Base-by-base conservation (phyloP, 92 coral and sea anemone genomes). In the Blastomussa wellsi region DNA sequence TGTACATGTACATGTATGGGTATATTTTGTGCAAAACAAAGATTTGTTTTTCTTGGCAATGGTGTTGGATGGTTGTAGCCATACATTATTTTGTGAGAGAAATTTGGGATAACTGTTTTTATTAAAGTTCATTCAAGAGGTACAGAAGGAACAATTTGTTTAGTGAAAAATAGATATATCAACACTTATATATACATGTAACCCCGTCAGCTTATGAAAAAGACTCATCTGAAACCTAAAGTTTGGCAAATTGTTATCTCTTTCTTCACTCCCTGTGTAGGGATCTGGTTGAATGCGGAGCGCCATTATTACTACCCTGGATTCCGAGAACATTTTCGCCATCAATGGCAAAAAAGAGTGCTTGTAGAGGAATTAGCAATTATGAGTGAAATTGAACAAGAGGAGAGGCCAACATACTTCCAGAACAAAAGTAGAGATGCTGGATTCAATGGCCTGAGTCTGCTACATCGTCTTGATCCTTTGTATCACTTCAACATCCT, bases 271-370 rank as follows among this genome's bases (percentile, higher is more conserved):
- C 17, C 39, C 29, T 49, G n/a, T 49, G 75, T 79, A 91, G 91
- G 91, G 71, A 74, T 72, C 75, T 88, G 91, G 89, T 79, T 84
- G 72, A 62, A 84, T 79, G 91, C 68, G 55, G 83, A 88, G 53
- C 86, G 87, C 79, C 94, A 91, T 81, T 83, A 88, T 74, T 91
- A 91, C 82, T 91, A 91, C 86, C 91, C 89, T 57, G 93, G 93
- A 38, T 87, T 91, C 74, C 86, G 89, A 75, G 81, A 88, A 82
- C 84, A 80, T 66, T 88, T 79, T 81, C 90, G 91, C 49, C 69
- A 87, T 68, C 90, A 77, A 35, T 74, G 84, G 86, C 80, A 44
- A 67, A 84, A 79, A 84, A 91, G 91, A 74, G 79, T 64, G 37
- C 91, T 91, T 41, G 87, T 65, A 31, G 91, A 91, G n/a, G 94